phyloP scores from a whole-genome alignment of 2,797 vertebrate genomes.

The Hyperoplus immaculatus region DNA sequence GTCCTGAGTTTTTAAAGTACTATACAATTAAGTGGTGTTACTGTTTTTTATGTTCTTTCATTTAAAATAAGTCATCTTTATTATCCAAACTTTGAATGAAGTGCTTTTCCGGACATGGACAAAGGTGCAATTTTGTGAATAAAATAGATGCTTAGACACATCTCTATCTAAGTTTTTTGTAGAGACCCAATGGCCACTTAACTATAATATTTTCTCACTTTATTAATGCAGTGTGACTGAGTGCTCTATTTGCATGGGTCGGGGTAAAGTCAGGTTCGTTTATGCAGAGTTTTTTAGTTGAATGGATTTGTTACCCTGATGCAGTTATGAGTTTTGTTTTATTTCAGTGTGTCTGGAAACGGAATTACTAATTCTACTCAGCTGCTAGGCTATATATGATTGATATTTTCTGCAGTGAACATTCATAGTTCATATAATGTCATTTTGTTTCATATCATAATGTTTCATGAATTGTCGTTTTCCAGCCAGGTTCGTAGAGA shows the following conservation, averaged over 20 bases:
- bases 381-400: constrained; percentile 56
- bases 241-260: constrained; percentile 47
- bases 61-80: not conserved
- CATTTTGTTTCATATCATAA: constrained; percentile 1
- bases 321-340: constrained; percentile 59
- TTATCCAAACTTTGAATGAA: constrained; percentile 32
- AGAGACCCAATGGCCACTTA: constrained; percentile 25
- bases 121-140: constrained; percentile 33
- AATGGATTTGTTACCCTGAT: constrained; percentile 52
- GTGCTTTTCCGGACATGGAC: not conserved
- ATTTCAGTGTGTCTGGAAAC: constrained; percentile 26
- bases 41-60: constrained; percentile 3
- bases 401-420: constrained; percentile 62
- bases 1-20: not conserved
- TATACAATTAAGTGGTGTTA: not conserved
- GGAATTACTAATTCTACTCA: constrained; percentile 47
- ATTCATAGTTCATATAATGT: constrained; percentile 50
- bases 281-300: constrained; percentile 42
- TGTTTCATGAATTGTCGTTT: constrained; percentile 81
- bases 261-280: constrained; percentile 23
- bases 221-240: constrained; percentile 46
- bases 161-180: constrained; percentile 39
- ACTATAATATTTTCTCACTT: constrained; percentile 41
- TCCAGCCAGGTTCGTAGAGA: constrained; percentile 49
- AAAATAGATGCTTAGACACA: constrained; percentile 16